Percentiles rank a stretch among this genome's conserved stretches.
Conservation (phyloP, 2,113 vertebrate species). For the Trematocara variabile region DNA sequence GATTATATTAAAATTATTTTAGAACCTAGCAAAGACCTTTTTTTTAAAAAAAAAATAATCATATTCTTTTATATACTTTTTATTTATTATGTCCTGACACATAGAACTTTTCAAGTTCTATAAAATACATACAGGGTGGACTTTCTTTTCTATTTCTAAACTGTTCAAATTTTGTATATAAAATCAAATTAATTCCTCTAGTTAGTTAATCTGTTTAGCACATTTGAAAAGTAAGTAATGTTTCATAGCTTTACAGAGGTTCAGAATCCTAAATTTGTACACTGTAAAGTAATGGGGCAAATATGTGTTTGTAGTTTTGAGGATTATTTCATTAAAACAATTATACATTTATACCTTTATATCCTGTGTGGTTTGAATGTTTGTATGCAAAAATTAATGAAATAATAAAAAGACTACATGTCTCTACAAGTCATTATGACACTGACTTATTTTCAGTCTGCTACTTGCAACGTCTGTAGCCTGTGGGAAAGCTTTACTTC, state of each 20-base stretch:
- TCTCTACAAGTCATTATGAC: background rate
- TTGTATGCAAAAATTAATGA: background rate
- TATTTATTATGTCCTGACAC: background rate
- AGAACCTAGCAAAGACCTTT: background rate
- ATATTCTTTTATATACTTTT: background rate
- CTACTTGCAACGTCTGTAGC: background rate
- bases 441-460: background rate
- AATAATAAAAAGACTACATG: background rate
- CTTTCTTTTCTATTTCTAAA: background rate
- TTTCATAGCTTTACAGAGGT: background rate
- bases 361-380: background rate
- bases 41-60: background rate
- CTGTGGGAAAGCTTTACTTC: constrained; percentile 46
- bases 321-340: background rate
- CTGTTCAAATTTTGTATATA: background rate
- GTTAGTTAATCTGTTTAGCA: background rate
- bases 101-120: background rate
- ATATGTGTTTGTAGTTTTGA: background rate
- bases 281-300: background rate
- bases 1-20: background rate
- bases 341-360: background rate
- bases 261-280: background rate
- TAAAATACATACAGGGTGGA: background rate
- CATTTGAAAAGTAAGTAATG: background rate
- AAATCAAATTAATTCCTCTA: background rate